Conservation (phyloP, 1,140 invertebrate species). For the Caerostris extrusa region DNA sequence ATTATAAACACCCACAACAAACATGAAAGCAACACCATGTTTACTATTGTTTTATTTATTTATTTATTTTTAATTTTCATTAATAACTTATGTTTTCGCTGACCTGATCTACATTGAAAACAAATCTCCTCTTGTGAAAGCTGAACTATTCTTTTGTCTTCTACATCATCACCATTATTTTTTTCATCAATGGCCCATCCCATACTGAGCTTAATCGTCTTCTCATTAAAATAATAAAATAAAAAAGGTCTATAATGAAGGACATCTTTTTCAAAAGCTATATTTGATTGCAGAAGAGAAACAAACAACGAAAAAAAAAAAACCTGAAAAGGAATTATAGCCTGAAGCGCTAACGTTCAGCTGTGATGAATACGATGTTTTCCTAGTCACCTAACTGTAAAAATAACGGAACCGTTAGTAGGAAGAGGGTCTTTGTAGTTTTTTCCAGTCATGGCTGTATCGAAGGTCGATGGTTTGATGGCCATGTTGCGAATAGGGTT, state of each 20-base stretch:
- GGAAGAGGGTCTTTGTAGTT: neutral
- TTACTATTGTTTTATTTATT: neutral
- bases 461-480: slow-evolving; percentile 18
- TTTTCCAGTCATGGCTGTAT: slow-evolving; percentile 21
- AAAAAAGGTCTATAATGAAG: neutral
- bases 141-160: neutral
- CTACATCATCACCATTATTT: neutral
- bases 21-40: neutral
- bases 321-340: neutral
- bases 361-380: neutral
- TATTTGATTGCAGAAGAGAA: neutral
- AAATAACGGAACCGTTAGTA: slow-evolving; percentile 25
- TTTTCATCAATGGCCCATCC: neutral
- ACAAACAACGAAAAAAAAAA: neutral
- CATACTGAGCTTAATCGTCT: neutral
- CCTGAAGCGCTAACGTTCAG: neutral
- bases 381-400: slow-evolving; percentile 30
- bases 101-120: neutral
- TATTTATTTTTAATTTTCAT: neutral
- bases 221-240: neutral
- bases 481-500: neutral
- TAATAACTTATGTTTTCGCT: neutral
- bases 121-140: neutral
- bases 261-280: neutral
- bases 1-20: neutral